Evolutionary conservation across 2,797 vertebrate genomes (phyloP).

Genomic region (Mus minutoides): DNA sequence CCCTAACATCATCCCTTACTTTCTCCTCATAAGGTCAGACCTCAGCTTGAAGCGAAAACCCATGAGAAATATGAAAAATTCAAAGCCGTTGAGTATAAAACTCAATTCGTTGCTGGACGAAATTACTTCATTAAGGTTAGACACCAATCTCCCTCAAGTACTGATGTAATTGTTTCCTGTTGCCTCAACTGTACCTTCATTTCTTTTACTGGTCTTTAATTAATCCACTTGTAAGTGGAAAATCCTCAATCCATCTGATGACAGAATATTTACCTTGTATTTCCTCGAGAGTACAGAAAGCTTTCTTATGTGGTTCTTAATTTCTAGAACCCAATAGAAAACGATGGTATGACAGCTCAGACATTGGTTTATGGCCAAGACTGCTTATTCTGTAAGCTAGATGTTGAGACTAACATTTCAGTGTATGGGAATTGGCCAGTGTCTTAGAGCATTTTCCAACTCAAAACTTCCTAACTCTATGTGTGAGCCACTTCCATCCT

Average conservation of each 20-base stretch:
- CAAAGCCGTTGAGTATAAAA: conserved; percentile 75
- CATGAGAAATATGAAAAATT: conserved; percentile 87
- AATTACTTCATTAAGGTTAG: conserved; percentile 91
- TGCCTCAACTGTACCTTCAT: not conserved
- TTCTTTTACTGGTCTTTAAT: not conserved
- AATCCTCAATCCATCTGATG: not conserved
- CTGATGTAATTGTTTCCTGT: not conserved
- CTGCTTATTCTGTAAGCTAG: not conserved
- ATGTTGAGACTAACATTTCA: not conserved
- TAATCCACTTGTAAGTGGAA: not conserved
- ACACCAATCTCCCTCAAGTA: not conserved
- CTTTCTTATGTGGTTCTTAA: not conserved
- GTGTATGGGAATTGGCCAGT: not conserved
- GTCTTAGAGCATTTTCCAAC: not conserved
- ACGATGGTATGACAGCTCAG: not conserved
- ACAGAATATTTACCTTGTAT: not conserved
- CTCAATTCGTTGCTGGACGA: conserved; percentile 81
- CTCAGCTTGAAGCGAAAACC: conserved; percentile 86
- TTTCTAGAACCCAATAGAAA: not conserved
- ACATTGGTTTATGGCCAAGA: not conserved
- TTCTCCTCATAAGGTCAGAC: conserved; percentile 87
- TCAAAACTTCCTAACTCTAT: not conserved
- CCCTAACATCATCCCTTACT: conserved; percentile 22
- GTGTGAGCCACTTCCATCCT: not conserved
- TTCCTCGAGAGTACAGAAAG: conserved; percentile 47